Percentiles rank a stretch among this genome's conserved stretches.
phyloP scores from a whole-genome alignment of 92 coral and sea anemone genomes.

The Montipora capitata region DNA sequence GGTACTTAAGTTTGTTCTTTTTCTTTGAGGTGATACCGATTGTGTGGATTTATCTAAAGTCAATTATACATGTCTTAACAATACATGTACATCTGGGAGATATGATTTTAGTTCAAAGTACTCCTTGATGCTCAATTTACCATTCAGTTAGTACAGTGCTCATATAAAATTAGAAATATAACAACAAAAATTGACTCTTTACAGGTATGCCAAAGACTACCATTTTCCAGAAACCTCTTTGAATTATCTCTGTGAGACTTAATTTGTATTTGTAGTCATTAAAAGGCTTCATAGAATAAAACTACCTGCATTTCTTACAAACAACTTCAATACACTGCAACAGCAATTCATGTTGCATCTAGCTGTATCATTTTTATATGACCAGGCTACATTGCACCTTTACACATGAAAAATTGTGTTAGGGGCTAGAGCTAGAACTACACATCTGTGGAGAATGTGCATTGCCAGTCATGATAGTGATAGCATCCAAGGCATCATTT shows the following conservation, averaged over 20 bases:
- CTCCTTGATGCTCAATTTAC: slow-evolving; percentile 1
- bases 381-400: slow-evolving; percentile 2
- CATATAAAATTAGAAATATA: neutral
- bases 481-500: slow-evolving; percentile 71
- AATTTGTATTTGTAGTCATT: neutral
- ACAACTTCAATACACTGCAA: neutral
- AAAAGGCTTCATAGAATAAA: neutral
- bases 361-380: neutral
- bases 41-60: neutral
- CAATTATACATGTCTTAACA: neutral
- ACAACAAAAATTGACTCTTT: neutral
- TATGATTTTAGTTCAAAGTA: neutral
- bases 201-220: neutral
- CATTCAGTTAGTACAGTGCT: slow-evolving; percentile 4
- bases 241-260: neutral
- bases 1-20: slow-evolving; percentile 31
- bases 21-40: neutral
- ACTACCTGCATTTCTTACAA: neutral
- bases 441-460: neutral
- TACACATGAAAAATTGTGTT: neutral
- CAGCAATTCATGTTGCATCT: neutral
- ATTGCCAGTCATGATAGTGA: neutral
- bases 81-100: slow-evolving; percentile 3
- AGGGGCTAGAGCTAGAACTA: neutral
- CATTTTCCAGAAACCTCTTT: neutral